Conservation (phyloP, 2,888 invertebrate species). For the Cerceris ruficornis region DNA sequence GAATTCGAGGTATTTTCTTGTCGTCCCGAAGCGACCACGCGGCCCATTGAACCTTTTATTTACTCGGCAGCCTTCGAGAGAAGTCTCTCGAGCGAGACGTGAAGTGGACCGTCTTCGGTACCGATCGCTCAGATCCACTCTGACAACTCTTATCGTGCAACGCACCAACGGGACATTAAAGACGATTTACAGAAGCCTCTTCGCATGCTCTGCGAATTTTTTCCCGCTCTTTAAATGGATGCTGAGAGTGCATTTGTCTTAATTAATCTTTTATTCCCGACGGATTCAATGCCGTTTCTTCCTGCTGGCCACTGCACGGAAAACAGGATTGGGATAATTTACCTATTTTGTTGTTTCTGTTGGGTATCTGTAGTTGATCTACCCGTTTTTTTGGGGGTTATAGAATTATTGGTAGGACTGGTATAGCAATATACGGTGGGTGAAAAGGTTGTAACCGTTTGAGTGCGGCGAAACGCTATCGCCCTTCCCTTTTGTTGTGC, state of each 20-base stretch:
- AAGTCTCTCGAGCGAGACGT: slow-evolving; percentile 59
- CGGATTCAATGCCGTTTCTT: neutral
- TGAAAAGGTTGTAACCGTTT: too few relatives aligned
- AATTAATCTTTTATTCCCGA: too few relatives aligned
- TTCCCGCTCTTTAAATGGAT: too few relatives aligned
- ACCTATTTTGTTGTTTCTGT: neutral
- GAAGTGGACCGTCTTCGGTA: slow-evolving; percentile 51
- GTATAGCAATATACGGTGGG: too few relatives aligned
- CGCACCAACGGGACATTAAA: slow-evolving; percentile 1
- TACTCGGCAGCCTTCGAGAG: slow-evolving; percentile 60
- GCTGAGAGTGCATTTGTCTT: too few relatives aligned
- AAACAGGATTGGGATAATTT: neutral
- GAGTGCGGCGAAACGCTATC: too few relatives aligned
- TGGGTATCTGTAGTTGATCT: neutral
- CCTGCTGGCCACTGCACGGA: neutral
- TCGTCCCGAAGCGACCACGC: slow-evolving; percentile 64
- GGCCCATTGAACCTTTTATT: slow-evolving; percentile 73
- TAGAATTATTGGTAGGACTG: too few relatives aligned
- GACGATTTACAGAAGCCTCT: neutral
- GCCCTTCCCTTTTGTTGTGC: too few relatives aligned
- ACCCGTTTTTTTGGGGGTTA: too few relatives aligned
- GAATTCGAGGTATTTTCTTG: slow-evolving; percentile 71
- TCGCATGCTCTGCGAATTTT: too few relatives aligned
- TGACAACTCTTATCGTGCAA: slow-evolving; percentile 42
- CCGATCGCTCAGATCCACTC: slow-evolving; percentile 51